Percentiles rank a stretch among this genome's conserved stretches.
Conservation (phyloP, 2,113 vertebrate genomes). For the Euleptes europaea region DNA sequence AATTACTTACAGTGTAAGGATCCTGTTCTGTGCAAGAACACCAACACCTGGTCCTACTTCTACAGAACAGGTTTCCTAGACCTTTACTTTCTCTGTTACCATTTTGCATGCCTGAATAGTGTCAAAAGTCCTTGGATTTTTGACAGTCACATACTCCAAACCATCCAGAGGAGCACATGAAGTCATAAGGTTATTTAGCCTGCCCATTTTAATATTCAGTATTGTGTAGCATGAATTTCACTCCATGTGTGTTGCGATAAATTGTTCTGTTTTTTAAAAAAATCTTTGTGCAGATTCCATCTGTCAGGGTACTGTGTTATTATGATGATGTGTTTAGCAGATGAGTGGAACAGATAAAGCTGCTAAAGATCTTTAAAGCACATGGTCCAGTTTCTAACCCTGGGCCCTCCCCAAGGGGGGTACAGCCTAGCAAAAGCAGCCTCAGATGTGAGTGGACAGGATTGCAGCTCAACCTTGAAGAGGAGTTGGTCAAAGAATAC, state of each 20-base stretch:
- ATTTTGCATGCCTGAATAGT: no score
- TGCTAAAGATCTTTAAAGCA: not conserved
- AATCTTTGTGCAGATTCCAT: not conserved
- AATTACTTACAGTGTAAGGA: not conserved
- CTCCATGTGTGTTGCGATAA: not conserved
- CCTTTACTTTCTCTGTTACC: no score
- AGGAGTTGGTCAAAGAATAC: no score
- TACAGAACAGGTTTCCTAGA: not conserved
- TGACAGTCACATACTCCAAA: slow-evolving; percentile 25
- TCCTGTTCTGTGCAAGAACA: not conserved
- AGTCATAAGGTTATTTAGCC: not conserved
- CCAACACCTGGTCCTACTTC: no score
- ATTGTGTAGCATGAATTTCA: not conserved
- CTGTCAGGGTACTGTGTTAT: no score
- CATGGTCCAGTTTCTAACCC: not conserved
- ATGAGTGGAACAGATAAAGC: not conserved
- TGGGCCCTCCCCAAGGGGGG: not conserved
- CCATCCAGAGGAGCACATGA: not conserved
- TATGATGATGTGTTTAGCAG: not conserved
- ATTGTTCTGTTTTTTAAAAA: accelerated
- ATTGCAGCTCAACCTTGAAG: no score
- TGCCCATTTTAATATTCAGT: slow-evolving; percentile 51
- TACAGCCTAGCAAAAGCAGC: not conserved
- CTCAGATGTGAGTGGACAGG: no score
- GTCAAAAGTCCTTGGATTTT: not conserved